phyloP scores from a whole-genome alignment of 2,888 invertebrate species.

The Dryadula phaetusa region DNA sequence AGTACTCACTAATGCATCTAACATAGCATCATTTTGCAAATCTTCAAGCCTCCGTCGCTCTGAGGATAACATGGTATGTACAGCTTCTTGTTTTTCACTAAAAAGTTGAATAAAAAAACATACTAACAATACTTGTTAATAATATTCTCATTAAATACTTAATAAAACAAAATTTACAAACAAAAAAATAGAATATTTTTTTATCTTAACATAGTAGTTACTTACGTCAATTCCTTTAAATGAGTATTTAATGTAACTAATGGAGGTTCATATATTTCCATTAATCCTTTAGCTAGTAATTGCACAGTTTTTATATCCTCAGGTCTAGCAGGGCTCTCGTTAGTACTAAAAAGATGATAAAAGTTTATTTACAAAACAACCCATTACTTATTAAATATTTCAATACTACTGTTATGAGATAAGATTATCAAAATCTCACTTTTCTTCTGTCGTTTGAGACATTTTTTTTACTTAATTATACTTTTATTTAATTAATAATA shows the following conservation, averaged over 20 bases:
- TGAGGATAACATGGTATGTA: conserved; percentile 66
- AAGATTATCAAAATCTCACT: too few species aligned
- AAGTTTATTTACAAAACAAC: not conserved
- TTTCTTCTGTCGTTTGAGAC: conserved; percentile 27
- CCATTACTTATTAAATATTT: too few species aligned
- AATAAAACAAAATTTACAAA: too few species aligned
- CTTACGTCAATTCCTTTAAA: conserved; percentile 79
- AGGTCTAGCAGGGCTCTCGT: conserved; percentile 46
- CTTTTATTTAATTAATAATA: not conserved
- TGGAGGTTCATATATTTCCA: conserved; percentile 77
- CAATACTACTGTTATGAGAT: not conserved
- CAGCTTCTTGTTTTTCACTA: conserved; percentile 75
- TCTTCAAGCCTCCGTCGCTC: conserved; percentile 72
- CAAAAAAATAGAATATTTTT: too few species aligned
- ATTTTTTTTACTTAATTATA: conserved; percentile 14
- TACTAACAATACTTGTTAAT: not conserved
- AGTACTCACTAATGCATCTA: conserved; percentile 76
- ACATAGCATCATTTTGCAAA: conserved; percentile 73
- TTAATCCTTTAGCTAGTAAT: conserved; percentile 70
- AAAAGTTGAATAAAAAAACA: conserved; percentile 39
- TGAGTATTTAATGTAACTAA: conserved; percentile 75
- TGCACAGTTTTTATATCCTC: conserved; percentile 68
- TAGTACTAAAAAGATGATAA: conserved; percentile 47
- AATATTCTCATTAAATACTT: too few species aligned
- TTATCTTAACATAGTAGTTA: too few species aligned